A percentile compares a stretch with the other conserved stretches of the same genome.
These are phyloP conservation scores for Brienomyrus longianalis DNA, from an alignment of 2,113 vertebrate genomes.

Conservation along the genomic window DNA sequence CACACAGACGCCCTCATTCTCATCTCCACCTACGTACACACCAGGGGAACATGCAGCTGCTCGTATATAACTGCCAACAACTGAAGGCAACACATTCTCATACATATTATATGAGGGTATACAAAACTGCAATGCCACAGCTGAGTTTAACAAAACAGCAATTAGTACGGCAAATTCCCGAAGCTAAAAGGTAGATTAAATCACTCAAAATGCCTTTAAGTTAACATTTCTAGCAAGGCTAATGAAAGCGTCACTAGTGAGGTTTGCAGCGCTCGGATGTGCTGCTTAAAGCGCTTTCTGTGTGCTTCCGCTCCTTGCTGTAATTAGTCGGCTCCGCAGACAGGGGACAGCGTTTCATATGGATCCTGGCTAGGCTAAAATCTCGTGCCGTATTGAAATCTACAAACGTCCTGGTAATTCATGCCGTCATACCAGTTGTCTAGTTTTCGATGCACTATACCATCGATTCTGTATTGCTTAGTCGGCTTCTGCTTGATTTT, in stretches of 20 bases:
- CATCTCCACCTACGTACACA: slow-evolving; percentile 5
- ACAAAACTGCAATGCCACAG: neutral
- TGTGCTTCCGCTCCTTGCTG: neutral
- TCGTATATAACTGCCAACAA: neutral
- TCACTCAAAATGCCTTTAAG: neutral
- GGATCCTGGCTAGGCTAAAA: neutral
- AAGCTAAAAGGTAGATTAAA: neutral
- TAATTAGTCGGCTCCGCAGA: neutral
- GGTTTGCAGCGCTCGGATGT: neutral
- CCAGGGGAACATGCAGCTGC: slow-evolving; percentile 7
- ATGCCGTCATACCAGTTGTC: neutral
- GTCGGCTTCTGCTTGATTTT: neutral
- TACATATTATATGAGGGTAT: slow-evolving; percentile 10
- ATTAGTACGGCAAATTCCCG: neutral
- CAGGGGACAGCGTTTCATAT: neutral
- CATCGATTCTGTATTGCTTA: neutral
- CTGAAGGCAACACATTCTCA: slow-evolving; percentile 9
- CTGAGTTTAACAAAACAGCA: neutral
- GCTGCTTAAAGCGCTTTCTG: neutral
- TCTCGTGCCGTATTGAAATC: neutral
- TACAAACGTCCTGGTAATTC: neutral
- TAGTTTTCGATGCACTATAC: neutral
- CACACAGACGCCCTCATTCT: neutral
- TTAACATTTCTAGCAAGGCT: neutral
- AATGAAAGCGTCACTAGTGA: neutral